phyloP scores from a whole-genome alignment of 2,888 invertebrate species.

The Catocala fraxini region DNA sequence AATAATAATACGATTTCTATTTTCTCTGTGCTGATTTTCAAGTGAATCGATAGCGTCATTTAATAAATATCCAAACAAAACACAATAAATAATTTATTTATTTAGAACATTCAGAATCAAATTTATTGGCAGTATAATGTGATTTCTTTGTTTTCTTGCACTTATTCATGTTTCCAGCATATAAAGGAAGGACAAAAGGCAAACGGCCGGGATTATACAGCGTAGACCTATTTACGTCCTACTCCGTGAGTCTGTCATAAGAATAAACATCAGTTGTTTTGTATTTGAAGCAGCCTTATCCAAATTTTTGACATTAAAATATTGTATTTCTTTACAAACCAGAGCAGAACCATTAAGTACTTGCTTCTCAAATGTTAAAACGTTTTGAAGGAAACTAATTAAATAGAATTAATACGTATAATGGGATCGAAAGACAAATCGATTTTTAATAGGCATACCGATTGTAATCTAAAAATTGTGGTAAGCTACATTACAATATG shows the following conservation, averaged over 20 bases:
- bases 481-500: too few relatives aligned
- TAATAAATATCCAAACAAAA: too few relatives aligned
- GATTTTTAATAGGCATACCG: too few relatives aligned
- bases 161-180: constrained; percentile 45
- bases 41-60: too few relatives aligned
- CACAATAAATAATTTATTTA: constrained; percentile 1
- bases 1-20: neutral
- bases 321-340: too few relatives aligned
- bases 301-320: constrained; percentile 10
- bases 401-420: too few relatives aligned
- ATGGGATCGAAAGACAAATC: too few relatives aligned
- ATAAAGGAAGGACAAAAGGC: constrained; percentile 45
- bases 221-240: constrained; percentile 26
- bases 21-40: too few relatives aligned
- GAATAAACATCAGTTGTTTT: constrained; percentile 33
- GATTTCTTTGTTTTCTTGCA: constrained; percentile 25
- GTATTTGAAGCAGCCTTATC: constrained; percentile 28
- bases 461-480: too few relatives aligned
- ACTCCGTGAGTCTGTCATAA: constrained; percentile 37
- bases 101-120: constrained; percentile 3
- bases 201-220: constrained; percentile 43
- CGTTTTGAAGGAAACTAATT: too few relatives aligned
- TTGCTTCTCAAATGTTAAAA: too few relatives aligned
- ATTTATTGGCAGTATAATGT: constrained; percentile 7
- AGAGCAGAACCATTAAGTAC: too few relatives aligned